Base-by-base conservation (phyloP, 2,888 invertebrate genomes). In the Drosophila gaucha region DNA sequence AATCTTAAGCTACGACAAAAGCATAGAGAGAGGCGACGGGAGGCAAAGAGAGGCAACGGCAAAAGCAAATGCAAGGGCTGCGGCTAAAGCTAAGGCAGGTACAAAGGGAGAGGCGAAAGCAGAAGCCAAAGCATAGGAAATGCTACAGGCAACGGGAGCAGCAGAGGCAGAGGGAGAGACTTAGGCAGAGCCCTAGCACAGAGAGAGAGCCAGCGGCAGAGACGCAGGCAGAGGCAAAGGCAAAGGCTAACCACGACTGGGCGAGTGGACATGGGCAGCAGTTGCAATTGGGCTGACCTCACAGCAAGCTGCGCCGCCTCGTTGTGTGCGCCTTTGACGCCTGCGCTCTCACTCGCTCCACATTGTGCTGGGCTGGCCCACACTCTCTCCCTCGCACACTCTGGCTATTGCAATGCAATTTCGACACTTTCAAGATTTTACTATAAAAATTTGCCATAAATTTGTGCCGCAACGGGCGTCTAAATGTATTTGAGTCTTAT, bases 351-450 rank as follows among this genome's bases (percentile, higher is more conserved):
- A n/a, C 46, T 20, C 26, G 24, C 28, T 2, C 44, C 18, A 18
- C 44, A 44, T 9, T 22, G 6, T 16, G 22, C 38, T 30, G 10
- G 10, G 0, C 54, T 31, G 31, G 6, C 44, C 16, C 31, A n/a
- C 10, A 12, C 22, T 36, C 44, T 51, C 33, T 52, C 36, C 3
- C 16, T 10, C 22, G 8, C 30, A 30, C 12, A n/a, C 18, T 0
- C 20, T 33, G 36, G 51, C 49, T 43, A 44, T 65, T 43, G 24
- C 35, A 52, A 18, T 68, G 49, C 65, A 62, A 73, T 80, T 84
- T 85, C 89, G 84, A 88, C 85, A 88, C 89, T 86, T 84, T 86
- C 74, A 64, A 88, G 87, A 88, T 87, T 80, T 80, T 78, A 66
- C 74, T 68, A 78, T 74, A 88, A 87, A 88, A 85, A 85, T 87